Base-by-base conservation (phyloP, 2,888 invertebrate genomes). In the Cephus sareptanus region DNA sequence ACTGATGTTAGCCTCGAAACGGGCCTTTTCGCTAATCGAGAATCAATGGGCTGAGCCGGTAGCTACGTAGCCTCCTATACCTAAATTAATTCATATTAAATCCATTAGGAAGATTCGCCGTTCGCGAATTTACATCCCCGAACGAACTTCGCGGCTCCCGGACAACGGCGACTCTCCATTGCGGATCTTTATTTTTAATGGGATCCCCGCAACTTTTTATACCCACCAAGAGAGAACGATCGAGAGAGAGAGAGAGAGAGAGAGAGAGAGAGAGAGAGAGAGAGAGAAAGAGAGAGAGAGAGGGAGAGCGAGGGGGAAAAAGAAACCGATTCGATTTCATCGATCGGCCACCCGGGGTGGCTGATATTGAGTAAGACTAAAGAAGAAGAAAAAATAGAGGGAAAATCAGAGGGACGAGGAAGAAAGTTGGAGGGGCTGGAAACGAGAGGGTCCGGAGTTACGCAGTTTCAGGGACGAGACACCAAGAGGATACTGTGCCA, bases 1-100 rank as follows among this genome's bases (percentile, higher is more conserved):
- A 77, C 80, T 76, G 75, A 77, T 75, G 77, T 77, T 82, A 80
- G 70, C 31, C 30, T 31, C 33, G 33, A 70, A 30, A 40, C 76
- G 75, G 33, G 37, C 75, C 76, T 78, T 81, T 80, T 78, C 75
- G 71, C 78, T 82, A 81, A 82, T 78, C 81, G 81, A 82, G 79
- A 82, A 82, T 82, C 81, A 76, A 82, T 82, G 37, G 31, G 31
- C 69, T 30, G 56, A 3, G 74, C 56, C 11, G n/a, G 37, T n/a
- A 73, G 69, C 40, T 11, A 13, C 40, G 40, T 40, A 15, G 15
- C 40, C 40, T 15, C 40, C 40, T 40, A 4, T 70, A 31, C 30
- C 70, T 30, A 70, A 70, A 70, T 70, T 70, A 70, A 70, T 70
- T 70, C 70, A 70, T 70, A 70, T 70, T 70, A 70, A 70, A 70